Percentiles rank a stretch among this genome's conserved stretches.
These are phyloP conservation scores for Columba guinea DNA, from an alignment of 2,797 vertebrate species.

Conservation along the genomic window DNA sequence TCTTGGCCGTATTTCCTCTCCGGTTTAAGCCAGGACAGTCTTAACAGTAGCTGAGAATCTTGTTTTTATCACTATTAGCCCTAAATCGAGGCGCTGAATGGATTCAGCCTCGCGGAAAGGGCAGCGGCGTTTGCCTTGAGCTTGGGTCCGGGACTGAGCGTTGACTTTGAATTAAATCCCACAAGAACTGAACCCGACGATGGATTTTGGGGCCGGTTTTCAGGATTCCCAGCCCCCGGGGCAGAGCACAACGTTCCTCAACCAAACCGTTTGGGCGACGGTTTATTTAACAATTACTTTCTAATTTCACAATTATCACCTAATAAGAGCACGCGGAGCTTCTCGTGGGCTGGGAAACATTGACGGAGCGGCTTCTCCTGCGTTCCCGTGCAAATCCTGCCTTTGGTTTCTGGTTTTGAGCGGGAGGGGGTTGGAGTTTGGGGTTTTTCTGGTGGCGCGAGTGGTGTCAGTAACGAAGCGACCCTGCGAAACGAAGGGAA, in stretches of 20 bases:
- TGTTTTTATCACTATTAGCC: not conserved
- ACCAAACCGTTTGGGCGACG: too few relatives aligned
- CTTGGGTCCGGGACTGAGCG: fast-evolving
- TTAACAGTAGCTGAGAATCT: not conserved
- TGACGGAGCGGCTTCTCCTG: too few relatives aligned
- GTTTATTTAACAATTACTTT: too few relatives aligned
- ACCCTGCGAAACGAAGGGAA: too few relatives aligned
- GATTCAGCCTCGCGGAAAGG: not conserved
- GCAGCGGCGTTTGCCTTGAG: not conserved
- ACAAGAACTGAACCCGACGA: not conserved
- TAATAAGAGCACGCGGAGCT: too few relatives aligned
- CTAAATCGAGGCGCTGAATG: not conserved
- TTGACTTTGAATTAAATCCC: not conserved
- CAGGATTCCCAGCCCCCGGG: not conserved
- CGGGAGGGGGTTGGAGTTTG: too few relatives aligned
- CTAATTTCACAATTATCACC: too few relatives aligned
- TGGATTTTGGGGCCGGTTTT: not conserved
- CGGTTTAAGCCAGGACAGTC: not conserved
- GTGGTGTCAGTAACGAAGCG: too few relatives aligned
- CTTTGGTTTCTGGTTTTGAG: too few relatives aligned
- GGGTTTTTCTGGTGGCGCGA: too few relatives aligned
- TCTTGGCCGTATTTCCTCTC: not conserved
- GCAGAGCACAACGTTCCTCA: not conserved
- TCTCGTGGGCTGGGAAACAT: too few relatives aligned
- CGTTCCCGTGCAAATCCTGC: too few relatives aligned